phyloP scores from a whole-genome alignment of 1,140 invertebrate genomes.

The Copidosoma floridanum region DNA sequence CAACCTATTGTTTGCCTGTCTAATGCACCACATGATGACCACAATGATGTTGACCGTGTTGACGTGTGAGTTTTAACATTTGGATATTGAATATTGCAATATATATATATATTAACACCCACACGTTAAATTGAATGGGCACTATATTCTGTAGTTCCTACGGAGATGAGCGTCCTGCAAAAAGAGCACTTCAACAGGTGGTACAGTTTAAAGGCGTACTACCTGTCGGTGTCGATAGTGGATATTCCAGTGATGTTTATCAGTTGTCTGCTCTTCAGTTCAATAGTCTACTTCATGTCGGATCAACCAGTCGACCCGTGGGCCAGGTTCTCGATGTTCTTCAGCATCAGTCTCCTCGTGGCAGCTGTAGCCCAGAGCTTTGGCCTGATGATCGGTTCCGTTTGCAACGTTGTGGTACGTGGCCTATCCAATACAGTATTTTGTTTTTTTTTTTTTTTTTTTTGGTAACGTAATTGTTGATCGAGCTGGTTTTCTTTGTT shows the following conservation, averaged over 20 bases:
- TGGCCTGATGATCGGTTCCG: conserved; percentile 83
- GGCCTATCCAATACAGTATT: too few relatives aligned
- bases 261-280: conserved; percentile 74
- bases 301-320: conserved; percentile 78
- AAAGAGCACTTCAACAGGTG: conserved; percentile 95
- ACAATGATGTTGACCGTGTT: conserved; percentile 84
- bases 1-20: conserved; percentile 76
- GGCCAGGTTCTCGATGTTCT: conserved; percentile 78
- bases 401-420: conserved; percentile 79
- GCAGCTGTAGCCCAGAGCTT: conserved; percentile 88
- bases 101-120: too few relatives aligned
- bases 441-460: too few relatives aligned
- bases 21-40: conserved; percentile 82
- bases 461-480: too few relatives aligned
- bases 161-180: conserved; percentile 85
- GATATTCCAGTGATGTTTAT: conserved; percentile 75
- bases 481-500: conserved; percentile 28
- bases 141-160: conserved; percentile 76
- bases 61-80: conserved; percentile 72
- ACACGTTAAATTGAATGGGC: background rate
- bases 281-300: conserved; percentile 85
- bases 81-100: too few relatives aligned
- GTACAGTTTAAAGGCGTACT: conserved; percentile 94
- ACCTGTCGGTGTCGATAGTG: conserved; percentile 81
- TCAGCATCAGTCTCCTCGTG: conserved; percentile 73